Evolutionary conservation across 2,797 vertebrate species (phyloP).

Genomic region (Hapalemur alaotrensis): DNA sequence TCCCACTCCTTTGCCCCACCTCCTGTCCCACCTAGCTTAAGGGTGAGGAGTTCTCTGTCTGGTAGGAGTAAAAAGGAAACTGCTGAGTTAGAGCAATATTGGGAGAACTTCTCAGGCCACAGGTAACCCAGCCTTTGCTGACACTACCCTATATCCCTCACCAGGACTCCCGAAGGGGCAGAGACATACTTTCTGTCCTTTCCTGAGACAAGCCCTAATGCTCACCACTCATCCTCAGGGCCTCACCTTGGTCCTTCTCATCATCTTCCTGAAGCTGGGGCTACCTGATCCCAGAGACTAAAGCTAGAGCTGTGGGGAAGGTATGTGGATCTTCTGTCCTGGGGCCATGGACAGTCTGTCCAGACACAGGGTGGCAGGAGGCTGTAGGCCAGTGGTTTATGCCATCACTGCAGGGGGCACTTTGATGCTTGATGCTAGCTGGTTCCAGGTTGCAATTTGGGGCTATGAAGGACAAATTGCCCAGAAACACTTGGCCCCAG

Average conservation of each 20-base stretch:
- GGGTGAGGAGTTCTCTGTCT: neutral
- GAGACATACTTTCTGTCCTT: neutral
- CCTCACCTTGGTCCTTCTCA: neutral
- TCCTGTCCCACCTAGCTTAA: neutral
- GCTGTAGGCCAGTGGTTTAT: rapidly evolving
- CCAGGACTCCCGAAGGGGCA: neutral
- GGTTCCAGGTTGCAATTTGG: neutral
- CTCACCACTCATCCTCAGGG: neutral
- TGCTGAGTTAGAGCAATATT: neutral
- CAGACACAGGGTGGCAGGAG: neutral
- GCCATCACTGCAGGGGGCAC: neutral
- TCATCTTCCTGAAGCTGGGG: neutral
- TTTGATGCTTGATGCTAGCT: neutral
- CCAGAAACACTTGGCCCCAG: neutral
- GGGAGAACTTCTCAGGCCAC: neutral
- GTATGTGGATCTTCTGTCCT: neutral
- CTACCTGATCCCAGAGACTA: neutral
- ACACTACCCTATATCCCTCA: neutral
- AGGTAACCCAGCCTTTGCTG: neutral
- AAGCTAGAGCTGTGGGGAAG: neutral
- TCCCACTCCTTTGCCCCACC: neutral
- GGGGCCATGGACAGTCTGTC: neutral
- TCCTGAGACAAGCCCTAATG: neutral
- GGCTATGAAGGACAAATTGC: neutral
- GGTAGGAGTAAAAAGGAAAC: neutral